Evolutionary conservation across 2,113 vertebrate species (phyloP).

Genomic region (Clarias macrocephalus): DNA sequence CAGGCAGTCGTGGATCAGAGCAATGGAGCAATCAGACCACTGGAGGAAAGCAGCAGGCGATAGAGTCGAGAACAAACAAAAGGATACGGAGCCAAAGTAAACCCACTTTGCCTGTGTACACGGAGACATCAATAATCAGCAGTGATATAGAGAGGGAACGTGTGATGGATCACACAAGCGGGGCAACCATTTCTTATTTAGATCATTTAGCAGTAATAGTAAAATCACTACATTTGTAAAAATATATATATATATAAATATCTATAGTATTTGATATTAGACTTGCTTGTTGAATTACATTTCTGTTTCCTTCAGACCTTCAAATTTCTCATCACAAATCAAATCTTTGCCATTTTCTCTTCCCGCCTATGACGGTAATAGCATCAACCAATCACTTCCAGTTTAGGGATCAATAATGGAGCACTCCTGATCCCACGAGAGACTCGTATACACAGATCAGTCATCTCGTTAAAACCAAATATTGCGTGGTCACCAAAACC

Average conservation of each 20-base stretch:
- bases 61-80: conserved; percentile 46
- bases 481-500: too few species aligned
- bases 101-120: conserved; percentile 39
- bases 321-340: neutral
- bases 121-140: conserved; percentile 43
- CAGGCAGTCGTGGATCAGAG: conserved; percentile 48
- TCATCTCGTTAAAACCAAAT: too few species aligned
- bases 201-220: neutral
- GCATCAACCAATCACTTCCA: neutral
- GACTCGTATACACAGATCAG: neutral
- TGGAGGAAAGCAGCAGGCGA: conserved; percentile 45
- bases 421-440: neutral
- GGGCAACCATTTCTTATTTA: neutral
- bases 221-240: neutral
- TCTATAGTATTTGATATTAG: too few species aligned
- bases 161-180: conserved; percentile 35
- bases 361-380: neutral
- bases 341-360: neutral
- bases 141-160: conserved; percentile 20
- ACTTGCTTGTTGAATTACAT: neutral
- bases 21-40: conserved; percentile 49
- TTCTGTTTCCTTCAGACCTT: neutral
- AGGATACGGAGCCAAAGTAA: conserved; percentile 44
- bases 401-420: neutral
- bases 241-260: too few species aligned